Base-by-base conservation (phyloP, 2,888 invertebrate genomes). In the Eupeodes luniger region DNA sequence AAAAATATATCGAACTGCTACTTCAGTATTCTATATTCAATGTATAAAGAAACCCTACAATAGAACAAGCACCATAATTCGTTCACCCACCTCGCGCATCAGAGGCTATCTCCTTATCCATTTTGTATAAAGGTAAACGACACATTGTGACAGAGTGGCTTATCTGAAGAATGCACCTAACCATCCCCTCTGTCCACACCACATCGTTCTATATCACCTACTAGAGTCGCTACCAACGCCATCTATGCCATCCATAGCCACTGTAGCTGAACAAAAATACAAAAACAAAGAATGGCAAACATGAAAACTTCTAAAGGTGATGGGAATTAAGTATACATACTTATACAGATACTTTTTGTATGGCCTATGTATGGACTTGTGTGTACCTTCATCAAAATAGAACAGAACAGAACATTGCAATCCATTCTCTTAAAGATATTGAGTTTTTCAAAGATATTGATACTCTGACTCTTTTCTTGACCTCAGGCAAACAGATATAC, bases 141-240 rank as follows among this genome's bases (percentile, higher is more conserved):
- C 88, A 89, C 76, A 85, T 80, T 81, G 89, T 62, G 74, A 88
- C 90, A 84, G 90, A 84, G 91, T 80, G 90, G 91, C 89, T 91
- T 91, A 91, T 85, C 89, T 90, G 70, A 75, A 91, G 91, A 91
- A 90, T 87, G 88, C 90, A 82, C 90, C 87, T 70, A 27, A 85
- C 87, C 86, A 83, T 27, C 27, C 77, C 89, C 91, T 67, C 55
- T 9, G 16, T 19, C 62, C 11, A 11, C n/a, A 16, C 44, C n/a
- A 40, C 40, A 40, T 5, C 40, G 40, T 27, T 3, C 27, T 27
- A 27, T 27, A 27, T 9, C 40, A 40, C 9, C 40, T 40, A 7
- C 40, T 7, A 40, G 27, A 1, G 9, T 4, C 47, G 47, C 40
- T 57, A 4, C 27, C 19, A 27, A n/a, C 16, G 62, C 19, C 36